Conservation (phyloP, 1,140 invertebrate genomes). For the Diuraphis noxia region DNA sequence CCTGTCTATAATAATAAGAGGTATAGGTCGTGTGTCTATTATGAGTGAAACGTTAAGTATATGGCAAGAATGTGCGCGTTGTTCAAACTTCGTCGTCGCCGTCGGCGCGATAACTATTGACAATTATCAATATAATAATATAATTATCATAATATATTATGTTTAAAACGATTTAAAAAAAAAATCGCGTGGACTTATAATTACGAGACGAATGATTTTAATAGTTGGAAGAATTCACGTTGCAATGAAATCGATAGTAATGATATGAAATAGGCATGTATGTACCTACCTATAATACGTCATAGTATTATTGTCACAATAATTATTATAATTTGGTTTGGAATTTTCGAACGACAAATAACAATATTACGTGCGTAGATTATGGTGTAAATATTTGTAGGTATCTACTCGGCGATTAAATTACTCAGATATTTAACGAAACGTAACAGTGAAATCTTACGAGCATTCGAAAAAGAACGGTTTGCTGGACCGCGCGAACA, state of each 20-base stretch:
- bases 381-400: neutral
- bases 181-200: neutral
- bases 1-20: too few species aligned
- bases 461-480: neutral
- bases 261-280: too few species aligned
- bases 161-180: neutral
- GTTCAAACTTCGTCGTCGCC: too few species aligned
- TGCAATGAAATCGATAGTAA: neutral
- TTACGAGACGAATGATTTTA: neutral
- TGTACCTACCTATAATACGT: neutral
- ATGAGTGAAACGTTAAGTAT: neutral
- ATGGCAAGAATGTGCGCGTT: neutral
- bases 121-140: too few species aligned
- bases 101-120: neutral
- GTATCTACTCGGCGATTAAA: neutral
- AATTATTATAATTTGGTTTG: neutral
- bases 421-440: neutral
- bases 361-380: neutral
- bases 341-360: neutral
- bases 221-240: neutral
- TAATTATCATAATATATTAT: neutral
- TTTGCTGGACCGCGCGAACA: neutral
- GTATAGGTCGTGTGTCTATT: neutral
- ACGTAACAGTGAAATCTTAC: slow-evolving; percentile 20
- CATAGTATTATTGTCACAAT: neutral